Evolutionary conservation across 2,113 vertebrate species (phyloP), one percentile per base, ranked within the genome.

Genomic region (Platichthys stellatus): DNA sequence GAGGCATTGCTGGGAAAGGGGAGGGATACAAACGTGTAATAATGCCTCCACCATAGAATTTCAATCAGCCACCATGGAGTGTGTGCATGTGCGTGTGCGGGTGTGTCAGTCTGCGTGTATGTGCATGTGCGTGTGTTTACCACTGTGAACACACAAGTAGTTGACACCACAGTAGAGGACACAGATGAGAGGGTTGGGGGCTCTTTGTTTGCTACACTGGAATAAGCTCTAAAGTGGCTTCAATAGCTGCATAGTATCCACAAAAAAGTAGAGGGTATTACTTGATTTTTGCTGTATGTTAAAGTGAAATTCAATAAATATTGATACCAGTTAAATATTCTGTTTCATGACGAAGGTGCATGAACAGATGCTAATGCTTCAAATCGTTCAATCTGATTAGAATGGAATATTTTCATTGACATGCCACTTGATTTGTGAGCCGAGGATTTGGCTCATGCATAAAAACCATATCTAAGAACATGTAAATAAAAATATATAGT

Each of bases 11-110:
- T 88, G 88, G 90, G 92, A 92, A 93, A 90, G 88, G 91, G 86
- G 84, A 91, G 88, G 85, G 91, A 88, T 87, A 86, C 81, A 77
- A 90, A 93, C 71, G 87, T 94, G 92, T 92, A 94, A 89, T 87
- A 90, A 91, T 88, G 72, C 78, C 91, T 85, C 91, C 66, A 80
- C 84, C 81, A 72, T 81, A 85, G 91, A 93, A 95, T 94, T 92
- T 93, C 87, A 93, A 94, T 94, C 93, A 94, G 90, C 80, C 81
- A 71, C 78, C 74, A 18, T 20, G 15, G 58, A 63, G 61, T 65
- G 68, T 60, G 74, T 62, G 63, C 23, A 60, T 81, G 53, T 80
- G 75, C 71, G 73, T 76, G 51, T 61, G 54, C 63, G 51, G 70
- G 57, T 58, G 63, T 79, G 40, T 24, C n/a, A 47, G 56, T 70